Percentiles rank a stretch among this genome's conserved stretches.
These are phyloP conservation scores for Slavum lentiscoides DNA, from an alignment of 2,888 invertebrate genomes.

Conservation along the genomic window DNA sequence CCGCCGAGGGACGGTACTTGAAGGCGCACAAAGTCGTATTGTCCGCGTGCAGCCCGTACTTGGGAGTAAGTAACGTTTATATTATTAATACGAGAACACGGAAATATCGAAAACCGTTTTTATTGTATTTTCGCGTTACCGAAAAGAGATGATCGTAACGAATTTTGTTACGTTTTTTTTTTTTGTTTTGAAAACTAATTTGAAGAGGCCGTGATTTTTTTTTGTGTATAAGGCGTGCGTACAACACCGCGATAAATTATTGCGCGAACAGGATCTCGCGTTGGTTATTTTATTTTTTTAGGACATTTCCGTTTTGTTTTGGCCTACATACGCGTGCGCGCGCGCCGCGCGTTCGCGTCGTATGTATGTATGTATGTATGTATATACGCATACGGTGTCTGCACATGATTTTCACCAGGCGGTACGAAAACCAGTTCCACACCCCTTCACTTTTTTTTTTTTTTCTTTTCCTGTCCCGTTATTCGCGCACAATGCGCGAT, in stretches of 20 bases:
- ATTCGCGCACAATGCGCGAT: slow-evolving; percentile 47
- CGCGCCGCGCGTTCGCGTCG: slow-evolving; percentile 3
- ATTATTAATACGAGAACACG: no score
- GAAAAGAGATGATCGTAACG: no score
- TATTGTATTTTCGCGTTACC: background rate
- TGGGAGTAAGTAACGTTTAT: slow-evolving; percentile 59
- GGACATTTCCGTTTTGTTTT: slow-evolving; percentile 53
- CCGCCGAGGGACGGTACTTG: slow-evolving; percentile 88
- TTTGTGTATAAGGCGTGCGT: no score
- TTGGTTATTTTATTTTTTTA: slow-evolving; percentile 30
- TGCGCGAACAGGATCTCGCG: slow-evolving; percentile 31
- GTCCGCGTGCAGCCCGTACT: slow-evolving; percentile 70
- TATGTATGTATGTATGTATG: background rate
- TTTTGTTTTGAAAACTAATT: no score
- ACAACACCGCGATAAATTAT: background rate
- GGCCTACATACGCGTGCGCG: slow-evolving; percentile 44
- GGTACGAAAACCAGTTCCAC: slow-evolving; percentile 53
- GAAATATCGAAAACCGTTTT: no score
- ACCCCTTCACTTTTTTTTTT: slow-evolving; percentile 52
- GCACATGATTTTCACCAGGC: slow-evolving; percentile 52
- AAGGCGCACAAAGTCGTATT: slow-evolving; percentile 94
- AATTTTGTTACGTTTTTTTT: no score
- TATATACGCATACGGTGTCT: slow-evolving; percentile 5
- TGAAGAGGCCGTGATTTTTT: no score
- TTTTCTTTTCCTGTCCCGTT: slow-evolving; percentile 50